A percentile compares a stretch with the other conserved stretches of the same genome.
These are phyloP conservation scores for Erebia aethiops DNA, from an alignment of 2,888 invertebrate genomes.

Conservation along the genomic window DNA sequence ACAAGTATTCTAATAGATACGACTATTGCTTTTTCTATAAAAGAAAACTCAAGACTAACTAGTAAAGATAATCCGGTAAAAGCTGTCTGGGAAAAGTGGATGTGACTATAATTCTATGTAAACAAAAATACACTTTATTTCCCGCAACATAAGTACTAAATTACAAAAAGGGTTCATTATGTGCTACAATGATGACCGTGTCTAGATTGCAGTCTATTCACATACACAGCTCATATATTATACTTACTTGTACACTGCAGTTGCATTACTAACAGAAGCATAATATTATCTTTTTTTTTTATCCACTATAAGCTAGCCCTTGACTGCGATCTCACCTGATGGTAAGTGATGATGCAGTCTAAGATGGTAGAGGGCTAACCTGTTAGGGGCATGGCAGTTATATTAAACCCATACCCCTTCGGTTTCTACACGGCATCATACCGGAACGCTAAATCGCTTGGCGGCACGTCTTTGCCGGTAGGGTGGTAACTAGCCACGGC, in stretches of 20 bases:
- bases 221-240: not conserved
- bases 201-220: not conserved
- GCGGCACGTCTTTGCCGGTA: too few relatives aligned
- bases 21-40: slow-evolving; percentile 11
- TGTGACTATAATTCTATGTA: slow-evolving; percentile 1
- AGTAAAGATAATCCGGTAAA: slow-evolving; percentile 34
- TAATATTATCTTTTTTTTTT: too few relatives aligned
- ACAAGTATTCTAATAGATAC: slow-evolving; percentile 3
- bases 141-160: not conserved
- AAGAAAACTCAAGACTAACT: slow-evolving; percentile 29
- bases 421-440: too few relatives aligned
- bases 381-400: too few relatives aligned
- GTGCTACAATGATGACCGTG: slow-evolving; percentile 1
- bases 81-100: slow-evolving; percentile 33
- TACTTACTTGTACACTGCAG: not conserved
- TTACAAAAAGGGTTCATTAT: not conserved
- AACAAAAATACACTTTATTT: not conserved
- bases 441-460: too few relatives aligned
- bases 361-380: too few relatives aligned
- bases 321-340: too few relatives aligned
- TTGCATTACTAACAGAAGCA: too few relatives aligned
- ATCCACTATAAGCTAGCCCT: too few relatives aligned
- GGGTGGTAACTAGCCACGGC: too few relatives aligned
- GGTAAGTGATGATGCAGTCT: too few relatives aligned
- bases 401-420: too few relatives aligned